Percentiles rank a stretch among this genome's conserved stretches.
Evolutionary conservation across 2,113 vertebrate species (phyloP).

Genomic region (Synchiropus splendidus): DNA sequence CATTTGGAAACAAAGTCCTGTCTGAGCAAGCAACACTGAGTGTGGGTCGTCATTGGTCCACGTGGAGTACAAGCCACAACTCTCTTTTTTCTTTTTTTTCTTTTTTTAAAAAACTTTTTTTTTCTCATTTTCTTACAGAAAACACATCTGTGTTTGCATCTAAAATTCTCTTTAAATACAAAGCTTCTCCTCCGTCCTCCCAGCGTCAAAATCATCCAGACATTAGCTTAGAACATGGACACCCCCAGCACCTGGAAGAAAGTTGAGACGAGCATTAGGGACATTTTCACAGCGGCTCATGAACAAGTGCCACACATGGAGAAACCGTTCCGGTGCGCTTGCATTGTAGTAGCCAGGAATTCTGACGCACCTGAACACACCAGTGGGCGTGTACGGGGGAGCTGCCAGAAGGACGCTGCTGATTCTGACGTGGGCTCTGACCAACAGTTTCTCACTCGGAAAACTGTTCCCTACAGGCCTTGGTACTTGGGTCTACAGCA

Average conservation of each 20-base stretch:
- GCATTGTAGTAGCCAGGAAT: too few species aligned
- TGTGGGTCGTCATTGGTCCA: conserved; percentile 85
- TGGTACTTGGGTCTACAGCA: too few species aligned
- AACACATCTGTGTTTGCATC: conserved; percentile 87
- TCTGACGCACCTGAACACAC: too few species aligned
- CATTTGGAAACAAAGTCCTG: conserved; percentile 75
- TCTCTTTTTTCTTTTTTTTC: conserved; percentile 65
- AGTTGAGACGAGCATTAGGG: conserved; percentile 20
- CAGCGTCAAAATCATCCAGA: conserved; percentile 56
- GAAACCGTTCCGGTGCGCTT: too few species aligned
- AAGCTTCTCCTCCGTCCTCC: conserved; percentile 86
- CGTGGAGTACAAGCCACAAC: conserved; percentile 74
- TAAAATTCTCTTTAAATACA: conserved; percentile 91
- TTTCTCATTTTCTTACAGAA: conserved; percentile 71
- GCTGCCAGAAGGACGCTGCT: too few species aligned
- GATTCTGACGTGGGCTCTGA: too few species aligned
- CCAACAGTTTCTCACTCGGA: too few species aligned
- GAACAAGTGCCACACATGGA: too few species aligned
- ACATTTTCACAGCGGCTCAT: conserved; percentile 5
- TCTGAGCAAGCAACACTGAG: conserved; percentile 97
- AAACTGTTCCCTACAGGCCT: too few species aligned
- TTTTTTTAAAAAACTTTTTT: conserved; percentile 32
- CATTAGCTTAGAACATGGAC: conserved; percentile 95
- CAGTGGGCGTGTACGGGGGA: too few species aligned
- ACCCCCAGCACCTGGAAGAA: conserved; percentile 92